Evolutionary conservation across 2,888 invertebrate species (phyloP).

Genomic region (Coenonympha glycerion): DNA sequence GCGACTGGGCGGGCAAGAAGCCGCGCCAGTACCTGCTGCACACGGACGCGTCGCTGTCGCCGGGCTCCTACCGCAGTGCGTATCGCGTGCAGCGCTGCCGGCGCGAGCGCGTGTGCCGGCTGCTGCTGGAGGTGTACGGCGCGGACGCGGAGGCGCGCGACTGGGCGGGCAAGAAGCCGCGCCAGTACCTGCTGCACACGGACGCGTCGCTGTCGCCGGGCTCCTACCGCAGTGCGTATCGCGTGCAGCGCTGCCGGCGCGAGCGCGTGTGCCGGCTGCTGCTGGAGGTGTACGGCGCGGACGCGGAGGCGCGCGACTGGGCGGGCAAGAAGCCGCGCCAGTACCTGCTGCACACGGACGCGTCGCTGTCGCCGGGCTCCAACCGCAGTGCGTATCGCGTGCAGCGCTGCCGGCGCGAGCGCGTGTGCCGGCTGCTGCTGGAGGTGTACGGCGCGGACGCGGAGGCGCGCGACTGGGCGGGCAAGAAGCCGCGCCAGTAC

Average conservation of each 20-base stretch:
- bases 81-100: constrained; percentile 86
- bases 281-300: constrained; percentile 95
- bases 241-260: constrained; percentile 91
- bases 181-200: constrained; percentile 82
- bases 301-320: constrained; percentile 91
- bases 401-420: constrained; percentile 91
- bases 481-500: constrained; percentile 88
- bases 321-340: constrained; percentile 90
- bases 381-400: constrained; percentile 83
- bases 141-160: constrained; percentile 92
- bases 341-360: constrained; percentile 81
- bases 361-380: constrained; percentile 84
- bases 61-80: constrained; percentile 87
- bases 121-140: constrained; percentile 94
- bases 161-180: constrained; percentile 91
- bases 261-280: constrained; percentile 90
- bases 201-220: constrained; percentile 84
- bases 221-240: constrained; percentile 83
- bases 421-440: constrained; percentile 90
- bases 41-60: constrained; percentile 82
- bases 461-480: constrained; percentile 92
- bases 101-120: constrained; percentile 88
- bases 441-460: constrained; percentile 95
- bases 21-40: constrained; percentile 83
- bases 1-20: constrained; percentile 94